phyloP scores from a whole-genome alignment of 23 tunicate species.

The Botrylloides violaceus region DNA sequence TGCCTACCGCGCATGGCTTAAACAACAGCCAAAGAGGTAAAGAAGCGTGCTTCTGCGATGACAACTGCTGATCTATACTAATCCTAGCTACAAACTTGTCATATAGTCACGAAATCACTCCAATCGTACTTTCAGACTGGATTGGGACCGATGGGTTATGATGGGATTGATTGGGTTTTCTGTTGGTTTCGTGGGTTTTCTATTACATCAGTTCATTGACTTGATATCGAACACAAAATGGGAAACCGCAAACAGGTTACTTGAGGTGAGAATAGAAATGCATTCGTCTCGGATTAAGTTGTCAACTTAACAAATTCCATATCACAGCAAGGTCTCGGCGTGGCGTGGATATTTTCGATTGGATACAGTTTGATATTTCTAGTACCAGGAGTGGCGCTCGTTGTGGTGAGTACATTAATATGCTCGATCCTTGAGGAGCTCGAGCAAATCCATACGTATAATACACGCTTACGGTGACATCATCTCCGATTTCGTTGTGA shows the following conservation, averaged over 20 bases:
- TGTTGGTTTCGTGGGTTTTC: conserved; percentile 92
- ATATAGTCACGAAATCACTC: background rate
- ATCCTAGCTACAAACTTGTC: background rate
- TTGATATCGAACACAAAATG: conserved; percentile 87
- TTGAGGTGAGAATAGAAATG: conserved; percentile 30
- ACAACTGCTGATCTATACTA: background rate
- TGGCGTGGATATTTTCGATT: conserved; percentile 77
- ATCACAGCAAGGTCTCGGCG: conserved; percentile 45
- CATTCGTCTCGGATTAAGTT: background rate
- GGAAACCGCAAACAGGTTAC: conserved; percentile 41
- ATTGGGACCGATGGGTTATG: conserved; percentile 98
- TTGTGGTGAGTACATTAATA: conserved; percentile 47
- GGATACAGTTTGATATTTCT: conserved; percentile 88
- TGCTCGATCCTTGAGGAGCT: too few relatives aligned
- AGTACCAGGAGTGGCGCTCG: conserved; percentile 54
- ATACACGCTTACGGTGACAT: too few relatives aligned
- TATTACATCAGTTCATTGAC: conserved; percentile 92
- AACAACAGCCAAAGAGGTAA: conserved; percentile 81
- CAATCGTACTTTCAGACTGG: conserved; percentile 28
- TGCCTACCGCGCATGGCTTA: conserved; percentile 77
- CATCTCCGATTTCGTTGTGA: too few relatives aligned
- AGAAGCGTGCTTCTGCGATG: background rate
- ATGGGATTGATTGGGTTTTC: conserved; percentile 97
- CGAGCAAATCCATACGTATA: too few relatives aligned
- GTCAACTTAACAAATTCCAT: background rate